Conservation (phyloP, 1,140 invertebrate species). For the Camponotus vicinus region DNA sequence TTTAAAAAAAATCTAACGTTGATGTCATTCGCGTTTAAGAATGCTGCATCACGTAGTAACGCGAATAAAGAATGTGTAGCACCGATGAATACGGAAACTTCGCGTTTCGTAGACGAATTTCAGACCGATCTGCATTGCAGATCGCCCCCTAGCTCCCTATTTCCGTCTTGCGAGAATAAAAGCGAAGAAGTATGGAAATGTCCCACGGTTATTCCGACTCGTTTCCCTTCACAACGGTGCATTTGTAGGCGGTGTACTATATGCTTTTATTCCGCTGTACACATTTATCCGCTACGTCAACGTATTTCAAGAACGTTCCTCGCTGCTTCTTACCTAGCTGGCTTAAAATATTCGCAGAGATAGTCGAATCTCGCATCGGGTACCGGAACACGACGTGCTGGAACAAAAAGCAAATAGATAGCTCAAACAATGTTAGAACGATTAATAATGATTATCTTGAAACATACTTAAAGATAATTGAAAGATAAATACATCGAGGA, state of each 20-base stretch:
- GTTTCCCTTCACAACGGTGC: conserved; percentile 81
- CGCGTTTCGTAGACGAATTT: conserved; percentile 73
- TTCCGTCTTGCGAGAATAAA: conserved; percentile 78
- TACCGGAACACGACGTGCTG: conserved; percentile 98
- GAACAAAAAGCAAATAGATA: conserved; percentile 83
- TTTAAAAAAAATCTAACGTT: conserved; percentile 8
- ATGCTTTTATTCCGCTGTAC: conserved; percentile 57
- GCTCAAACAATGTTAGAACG: not conserved
- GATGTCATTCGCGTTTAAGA: not conserved
- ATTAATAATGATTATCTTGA: conserved; percentile 50
- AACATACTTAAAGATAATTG: conserved; percentile 37
- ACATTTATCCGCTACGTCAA: conserved; percentile 75
- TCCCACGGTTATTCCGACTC: conserved; percentile 83
- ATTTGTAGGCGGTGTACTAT: conserved; percentile 60
- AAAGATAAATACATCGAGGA: not conserved
- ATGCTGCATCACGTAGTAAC: conserved; percentile 45
- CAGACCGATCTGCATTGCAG: conserved; percentile 84
- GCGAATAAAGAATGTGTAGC: conserved; percentile 53
- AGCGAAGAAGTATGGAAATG: conserved; percentile 84
- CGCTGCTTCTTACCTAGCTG: conserved; percentile 91
- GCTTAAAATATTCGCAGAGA: conserved; percentile 97
- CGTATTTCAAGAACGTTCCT: conserved; percentile 66
- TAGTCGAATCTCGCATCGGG: conserved; percentile 98
- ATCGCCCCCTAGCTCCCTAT: conserved; percentile 78
- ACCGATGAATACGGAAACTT: conserved; percentile 46